Evolutionary conservation across 2,797 vertebrate species (phyloP).

Genomic region (Microctenopoma lineatum): DNA sequence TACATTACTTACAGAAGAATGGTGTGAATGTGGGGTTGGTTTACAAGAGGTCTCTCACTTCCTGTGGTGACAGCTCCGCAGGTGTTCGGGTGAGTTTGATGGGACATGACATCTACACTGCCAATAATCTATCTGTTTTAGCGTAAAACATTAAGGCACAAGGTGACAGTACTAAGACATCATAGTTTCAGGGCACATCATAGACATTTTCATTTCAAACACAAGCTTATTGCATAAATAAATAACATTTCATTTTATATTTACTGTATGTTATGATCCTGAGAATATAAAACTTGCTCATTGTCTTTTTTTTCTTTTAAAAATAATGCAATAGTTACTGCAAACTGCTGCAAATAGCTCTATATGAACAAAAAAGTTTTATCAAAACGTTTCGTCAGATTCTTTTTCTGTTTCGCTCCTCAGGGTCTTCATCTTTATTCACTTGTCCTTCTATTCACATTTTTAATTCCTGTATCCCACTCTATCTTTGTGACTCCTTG

Average conservation of each 20-base stretch:
- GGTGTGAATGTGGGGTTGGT: constrained; percentile 45
- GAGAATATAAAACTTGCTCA: constrained; percentile 56
- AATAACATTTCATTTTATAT: constrained; percentile 50
- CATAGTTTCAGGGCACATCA: constrained; percentile 65
- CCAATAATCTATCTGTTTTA: constrained; percentile 37
- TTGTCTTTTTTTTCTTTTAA: constrained; percentile 15
- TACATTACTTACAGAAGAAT: constrained; percentile 44
- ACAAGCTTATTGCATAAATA: constrained; percentile 49
- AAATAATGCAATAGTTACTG: constrained; percentile 19
- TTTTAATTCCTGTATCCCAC: not conserved
- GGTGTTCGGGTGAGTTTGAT: constrained; percentile 40
- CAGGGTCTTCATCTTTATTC: constrained; percentile 3
- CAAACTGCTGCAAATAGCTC: constrained; percentile 23
- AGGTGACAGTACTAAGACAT: constrained; percentile 71
- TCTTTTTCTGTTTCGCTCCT: constrained; percentile 6
- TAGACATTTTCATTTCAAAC: constrained; percentile 42
- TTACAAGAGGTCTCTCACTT: constrained; percentile 24
- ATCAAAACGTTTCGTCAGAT: not conserved
- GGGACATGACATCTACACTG: constrained; percentile 18
- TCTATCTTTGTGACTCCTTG: constrained; percentile 18
- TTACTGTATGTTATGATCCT: constrained; percentile 53
- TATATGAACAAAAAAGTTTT: constrained; percentile 21
- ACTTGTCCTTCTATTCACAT: not conserved
- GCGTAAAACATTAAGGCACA: constrained; percentile 54
- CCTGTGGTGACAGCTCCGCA: constrained; percentile 20